phyloP scores from a whole-genome alignment of 2,888 invertebrate species.

The Drosophila monieri region DNA sequence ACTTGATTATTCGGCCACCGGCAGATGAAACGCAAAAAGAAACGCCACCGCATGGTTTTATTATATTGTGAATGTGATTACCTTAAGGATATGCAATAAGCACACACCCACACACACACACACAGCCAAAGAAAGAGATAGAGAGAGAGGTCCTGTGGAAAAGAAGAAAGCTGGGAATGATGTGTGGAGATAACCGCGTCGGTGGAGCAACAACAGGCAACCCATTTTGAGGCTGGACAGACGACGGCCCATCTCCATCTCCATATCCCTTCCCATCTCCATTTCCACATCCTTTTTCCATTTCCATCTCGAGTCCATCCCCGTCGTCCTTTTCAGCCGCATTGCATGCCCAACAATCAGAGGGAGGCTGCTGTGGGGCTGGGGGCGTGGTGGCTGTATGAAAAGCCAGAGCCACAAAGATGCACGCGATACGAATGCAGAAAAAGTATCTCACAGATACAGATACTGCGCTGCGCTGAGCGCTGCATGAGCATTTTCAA shows the following conservation, averaged over 20 bases:
- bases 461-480: constrained; percentile 44
- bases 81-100: constrained; percentile 80
- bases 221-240: constrained; percentile 43
- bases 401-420: constrained; percentile 46
- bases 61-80: constrained; percentile 81
- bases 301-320: constrained; percentile 7
- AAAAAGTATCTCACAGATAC: constrained; percentile 52
- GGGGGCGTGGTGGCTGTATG: constrained; percentile 18
- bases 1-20: constrained; percentile 44
- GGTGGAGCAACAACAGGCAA: constrained; percentile 24
- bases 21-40: constrained; percentile 68
- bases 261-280: constrained; percentile 6
- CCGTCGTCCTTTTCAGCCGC: constrained; percentile 10
- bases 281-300: constrained; percentile 3
- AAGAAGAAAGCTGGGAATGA: constrained; percentile 31
- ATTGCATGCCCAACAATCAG: constrained; percentile 50
- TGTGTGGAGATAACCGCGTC: constrained; percentile 36
- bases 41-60: constrained; percentile 81
- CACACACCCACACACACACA: constrained; percentile 50
- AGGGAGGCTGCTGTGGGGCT: background rate
- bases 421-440: constrained; percentile 50
- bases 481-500: constrained; percentile 51
- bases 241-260: constrained; percentile 38
- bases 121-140: background rate
- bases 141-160: background rate